These are phyloP conservation scores for Morelia viridis DNA, from an alignment of 2,797 vertebrate genomes.

Conservation along the genomic window DNA sequence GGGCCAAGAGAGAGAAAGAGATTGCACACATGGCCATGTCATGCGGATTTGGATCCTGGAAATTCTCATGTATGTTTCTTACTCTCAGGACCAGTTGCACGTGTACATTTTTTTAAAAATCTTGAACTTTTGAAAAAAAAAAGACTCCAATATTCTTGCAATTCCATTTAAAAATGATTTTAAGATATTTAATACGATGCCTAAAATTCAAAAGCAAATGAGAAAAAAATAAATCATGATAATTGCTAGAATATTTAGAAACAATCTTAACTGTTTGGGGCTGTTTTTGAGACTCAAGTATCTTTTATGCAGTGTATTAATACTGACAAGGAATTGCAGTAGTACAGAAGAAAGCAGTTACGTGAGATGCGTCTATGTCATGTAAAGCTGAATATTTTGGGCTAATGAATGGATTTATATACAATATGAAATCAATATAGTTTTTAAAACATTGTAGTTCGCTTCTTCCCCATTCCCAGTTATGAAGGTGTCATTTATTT, in stretches of 20 bases:
- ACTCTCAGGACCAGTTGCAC: background rate
- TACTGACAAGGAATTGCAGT: background rate
- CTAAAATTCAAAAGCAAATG: background rate
- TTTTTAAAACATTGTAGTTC: constrained; percentile 9
- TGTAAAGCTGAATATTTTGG: constrained; percentile 15
- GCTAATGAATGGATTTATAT: constrained; percentile 26
- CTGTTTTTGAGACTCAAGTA: background rate
- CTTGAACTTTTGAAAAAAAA: background rate
- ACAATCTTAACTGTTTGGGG: background rate
- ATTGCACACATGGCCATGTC: background rate
- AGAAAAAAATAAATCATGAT: background rate
- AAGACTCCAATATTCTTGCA: background rate
- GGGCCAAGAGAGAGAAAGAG: constrained; percentile 15
- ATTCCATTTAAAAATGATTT: constrained; percentile 14
- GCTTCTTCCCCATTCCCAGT: background rate
- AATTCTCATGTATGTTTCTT: constrained; percentile 13
- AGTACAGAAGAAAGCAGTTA: constrained; percentile 26
- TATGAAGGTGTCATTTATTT: constrained; percentile 19
- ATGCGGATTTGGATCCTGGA: background rate
- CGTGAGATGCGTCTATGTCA: background rate
- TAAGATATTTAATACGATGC: background rate
- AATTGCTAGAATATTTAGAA: constrained; percentile 25
- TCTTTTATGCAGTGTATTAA: background rate
- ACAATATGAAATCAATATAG: background rate
- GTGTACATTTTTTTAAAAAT: background rate